phyloP scores from a whole-genome alignment of 1,140 invertebrate genomes.

The Calliopsis andreniformis region DNA sequence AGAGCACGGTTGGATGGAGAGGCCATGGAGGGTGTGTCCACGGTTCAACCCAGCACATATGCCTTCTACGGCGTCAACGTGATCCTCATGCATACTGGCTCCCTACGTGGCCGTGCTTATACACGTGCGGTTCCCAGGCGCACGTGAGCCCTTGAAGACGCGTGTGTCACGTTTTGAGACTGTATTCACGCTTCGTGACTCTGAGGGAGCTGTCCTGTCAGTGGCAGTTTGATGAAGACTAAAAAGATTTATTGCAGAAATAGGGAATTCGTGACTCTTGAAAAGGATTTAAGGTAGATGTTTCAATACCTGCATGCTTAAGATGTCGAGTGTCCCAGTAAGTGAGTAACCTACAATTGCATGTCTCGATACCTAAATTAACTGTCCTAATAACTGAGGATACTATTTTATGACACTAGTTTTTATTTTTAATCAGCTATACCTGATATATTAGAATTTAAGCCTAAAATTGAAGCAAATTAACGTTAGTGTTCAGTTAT shows the following conservation, averaged over 20 bases:
- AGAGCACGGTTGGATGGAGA: conserved; percentile 45
- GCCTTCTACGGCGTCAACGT: conserved; percentile 71
- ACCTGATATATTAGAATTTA: too few species aligned
- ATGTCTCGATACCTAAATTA: too few species aligned
- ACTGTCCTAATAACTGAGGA: too few species aligned
- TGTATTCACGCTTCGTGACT: conserved; percentile 21
- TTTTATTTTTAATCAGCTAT: too few species aligned
- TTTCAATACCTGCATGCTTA: too few species aligned
- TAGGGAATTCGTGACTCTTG: too few species aligned
- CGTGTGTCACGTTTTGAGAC: conserved; percentile 21
- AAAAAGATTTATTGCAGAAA: neutral
- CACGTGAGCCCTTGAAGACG: conserved; percentile 28
- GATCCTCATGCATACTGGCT: conserved; percentile 76
- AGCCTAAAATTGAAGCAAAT: too few species aligned
- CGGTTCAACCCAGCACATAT: conserved; percentile 59
- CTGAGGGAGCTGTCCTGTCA: neutral
- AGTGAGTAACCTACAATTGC: too few species aligned
- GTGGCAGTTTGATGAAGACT: neutral
- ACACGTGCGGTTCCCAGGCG: conserved; percentile 1
- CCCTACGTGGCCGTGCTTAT: neutral
- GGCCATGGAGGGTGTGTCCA: conserved; percentile 18
- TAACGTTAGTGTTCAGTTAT: too few species aligned
- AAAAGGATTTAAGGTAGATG: too few species aligned
- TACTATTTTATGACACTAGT: too few species aligned
- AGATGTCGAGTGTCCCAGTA: too few species aligned